Conservation (phyloP, 1,140 invertebrate genomes). For the Periplaneta americana region DNA sequence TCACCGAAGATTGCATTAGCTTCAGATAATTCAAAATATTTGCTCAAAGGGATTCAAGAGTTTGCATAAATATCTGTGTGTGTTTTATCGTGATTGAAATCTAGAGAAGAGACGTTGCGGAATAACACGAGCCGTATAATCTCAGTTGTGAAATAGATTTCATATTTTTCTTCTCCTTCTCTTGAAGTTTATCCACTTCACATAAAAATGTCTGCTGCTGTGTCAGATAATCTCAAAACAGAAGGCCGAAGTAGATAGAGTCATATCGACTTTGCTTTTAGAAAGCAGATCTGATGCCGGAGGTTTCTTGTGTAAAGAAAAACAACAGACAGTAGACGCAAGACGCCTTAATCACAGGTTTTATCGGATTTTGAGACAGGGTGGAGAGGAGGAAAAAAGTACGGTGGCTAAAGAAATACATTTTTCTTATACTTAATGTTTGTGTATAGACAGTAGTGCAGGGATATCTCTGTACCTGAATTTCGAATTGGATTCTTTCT, state of each 20-base stretch:
- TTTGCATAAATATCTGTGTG: neutral
- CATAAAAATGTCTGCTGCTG: neutral
- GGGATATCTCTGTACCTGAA: too few relatives aligned
- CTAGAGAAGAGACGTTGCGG: neutral
- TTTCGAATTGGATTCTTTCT: too few relatives aligned
- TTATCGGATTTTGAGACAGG: neutral
- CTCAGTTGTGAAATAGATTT: neutral
- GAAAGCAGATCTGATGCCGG: neutral
- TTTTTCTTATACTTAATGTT: too few relatives aligned
- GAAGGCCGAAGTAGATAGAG: neutral
- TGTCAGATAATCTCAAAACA: neutral
- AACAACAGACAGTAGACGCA: neutral
- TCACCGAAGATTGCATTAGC: too few relatives aligned
- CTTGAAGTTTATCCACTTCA: neutral
- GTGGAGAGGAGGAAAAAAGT: too few relatives aligned
- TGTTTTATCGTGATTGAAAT: neutral
- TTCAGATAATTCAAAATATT: neutral
- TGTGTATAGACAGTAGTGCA: too few relatives aligned
- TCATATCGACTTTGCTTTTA: neutral
- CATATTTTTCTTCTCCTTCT: neutral
- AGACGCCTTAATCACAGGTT: neutral
- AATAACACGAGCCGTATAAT: too few relatives aligned
- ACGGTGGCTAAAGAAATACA: too few relatives aligned
- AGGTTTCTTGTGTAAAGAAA: neutral
- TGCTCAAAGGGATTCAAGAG: neutral